Conservation (phyloP, 2,888 invertebrate species). For the Macropis europaea region DNA sequence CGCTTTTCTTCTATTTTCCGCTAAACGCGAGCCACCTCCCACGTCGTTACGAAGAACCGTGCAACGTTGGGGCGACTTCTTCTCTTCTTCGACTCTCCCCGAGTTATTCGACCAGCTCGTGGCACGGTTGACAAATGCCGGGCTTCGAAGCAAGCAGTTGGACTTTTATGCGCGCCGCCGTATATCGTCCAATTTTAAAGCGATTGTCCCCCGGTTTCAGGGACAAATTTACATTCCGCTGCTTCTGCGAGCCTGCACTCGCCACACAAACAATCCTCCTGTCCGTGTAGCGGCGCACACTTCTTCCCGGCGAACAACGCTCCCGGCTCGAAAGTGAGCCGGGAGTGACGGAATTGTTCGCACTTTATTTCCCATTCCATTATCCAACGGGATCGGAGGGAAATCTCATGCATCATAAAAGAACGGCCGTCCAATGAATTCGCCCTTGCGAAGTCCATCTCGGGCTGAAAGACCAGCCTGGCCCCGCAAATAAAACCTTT, state of each 20-base stretch:
- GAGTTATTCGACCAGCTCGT: no score
- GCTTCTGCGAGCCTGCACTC: constrained; percentile 4
- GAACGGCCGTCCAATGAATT: constrained; percentile 57
- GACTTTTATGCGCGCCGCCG: neutral
- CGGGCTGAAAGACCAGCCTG: constrained; percentile 6
- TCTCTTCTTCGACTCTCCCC: no score
- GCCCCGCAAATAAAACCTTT: constrained; percentile 25
- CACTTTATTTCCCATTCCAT: constrained; percentile 62
- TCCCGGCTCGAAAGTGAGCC: constrained; percentile 26
- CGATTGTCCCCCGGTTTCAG: neutral
- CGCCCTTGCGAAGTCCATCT: constrained; percentile 30
- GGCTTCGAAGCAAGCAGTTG: neutral
- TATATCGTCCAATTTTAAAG: constrained; percentile 27
- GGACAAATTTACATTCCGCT: constrained; percentile 21
- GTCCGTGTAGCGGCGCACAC: constrained; percentile 5
- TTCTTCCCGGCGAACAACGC: constrained; percentile 22
- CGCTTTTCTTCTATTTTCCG: no score
- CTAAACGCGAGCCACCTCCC: no score
- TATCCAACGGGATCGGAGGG: constrained; percentile 50
- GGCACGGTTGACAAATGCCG: no score
- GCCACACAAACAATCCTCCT: constrained; percentile 23
- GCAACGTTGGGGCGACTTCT: no score
- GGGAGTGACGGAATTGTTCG: constrained; percentile 56
- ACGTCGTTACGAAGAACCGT: no score
- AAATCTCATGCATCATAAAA: constrained; percentile 63